Evolutionary conservation across 92 coral and sea anemone genomes (phyloP).

Genomic region (Porites cylindrica): DNA sequence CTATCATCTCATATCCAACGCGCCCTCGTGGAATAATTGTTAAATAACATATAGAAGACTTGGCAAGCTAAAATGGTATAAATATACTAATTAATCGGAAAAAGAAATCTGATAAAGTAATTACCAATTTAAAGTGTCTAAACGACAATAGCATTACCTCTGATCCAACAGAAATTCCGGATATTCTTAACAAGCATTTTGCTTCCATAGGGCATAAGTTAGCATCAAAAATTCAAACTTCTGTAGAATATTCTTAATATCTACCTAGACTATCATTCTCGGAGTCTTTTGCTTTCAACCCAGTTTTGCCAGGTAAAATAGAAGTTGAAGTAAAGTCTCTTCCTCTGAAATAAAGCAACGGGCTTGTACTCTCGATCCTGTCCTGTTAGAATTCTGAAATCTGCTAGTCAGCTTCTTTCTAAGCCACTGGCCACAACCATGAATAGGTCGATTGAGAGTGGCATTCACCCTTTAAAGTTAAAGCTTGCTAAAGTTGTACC

Average conservation of each 20-base stretch:
- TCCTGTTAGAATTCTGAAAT: constrained; percentile 34
- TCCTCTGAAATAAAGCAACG: constrained; percentile 47
- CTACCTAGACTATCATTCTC: not conserved
- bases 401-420: constrained; percentile 24
- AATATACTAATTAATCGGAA: too few relatives aligned
- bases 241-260: constrained; percentile 1
- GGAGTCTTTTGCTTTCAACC: constrained; percentile 13
- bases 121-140: not conserved
- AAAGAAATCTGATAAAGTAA: not conserved
- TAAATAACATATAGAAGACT: not conserved
- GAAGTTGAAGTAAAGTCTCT: constrained; percentile 25
- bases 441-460: constrained; percentile 42
- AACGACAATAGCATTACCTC: not conserved
- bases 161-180: constrained; percentile 31
- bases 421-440: constrained; percentile 26
- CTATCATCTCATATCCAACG: too few relatives aligned
- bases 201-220: constrained; percentile 40
- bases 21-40: too few relatives aligned
- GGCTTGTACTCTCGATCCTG: constrained; percentile 39
- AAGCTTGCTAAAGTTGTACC: too few relatives aligned
- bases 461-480: not conserved
- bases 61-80: too few relatives aligned
- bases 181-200: constrained; percentile 51
- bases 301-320: constrained; percentile 24
- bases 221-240: constrained; percentile 38